Percentiles rank a stretch among this genome's conserved stretches.
These are phyloP conservation scores for Porites australiensis DNA, from an alignment of 64 coral and sea anemone species.

Conservation along the genomic window DNA sequence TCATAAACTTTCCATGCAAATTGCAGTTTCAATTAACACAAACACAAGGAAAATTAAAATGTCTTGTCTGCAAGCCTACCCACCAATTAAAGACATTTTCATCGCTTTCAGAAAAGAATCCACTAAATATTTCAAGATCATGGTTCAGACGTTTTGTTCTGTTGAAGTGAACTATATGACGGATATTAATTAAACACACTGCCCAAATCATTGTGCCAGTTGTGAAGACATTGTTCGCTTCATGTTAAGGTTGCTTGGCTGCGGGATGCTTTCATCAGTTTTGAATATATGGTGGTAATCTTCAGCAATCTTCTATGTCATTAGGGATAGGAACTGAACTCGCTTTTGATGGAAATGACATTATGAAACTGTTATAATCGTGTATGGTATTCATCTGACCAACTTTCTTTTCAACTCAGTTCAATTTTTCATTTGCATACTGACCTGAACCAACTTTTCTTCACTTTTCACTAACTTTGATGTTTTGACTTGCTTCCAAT, in stretches of 20 bases:
- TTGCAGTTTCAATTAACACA: slow-evolving; percentile 6
- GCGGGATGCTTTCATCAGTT: not conserved
- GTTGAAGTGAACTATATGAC: not conserved
- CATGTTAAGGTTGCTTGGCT: not conserved
- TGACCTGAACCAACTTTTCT: no score
- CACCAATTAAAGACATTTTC: slow-evolving; percentile 1
- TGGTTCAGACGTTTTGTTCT: not conserved
- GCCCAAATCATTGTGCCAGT: not conserved
- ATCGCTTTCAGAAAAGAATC: not conserved
- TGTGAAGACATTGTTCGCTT: not conserved
- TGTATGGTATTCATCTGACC: no score
- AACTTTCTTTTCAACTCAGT: no score
- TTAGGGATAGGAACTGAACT: no score
- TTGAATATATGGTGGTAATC: not conserved
- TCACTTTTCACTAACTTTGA: no score
- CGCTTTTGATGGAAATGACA: not conserved
- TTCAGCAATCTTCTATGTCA: not conserved
- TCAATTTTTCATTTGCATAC: no score
- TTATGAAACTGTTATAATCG: no score
- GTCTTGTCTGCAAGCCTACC: not conserved
- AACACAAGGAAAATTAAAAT: slow-evolving; percentile 31
- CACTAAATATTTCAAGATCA: not conserved
- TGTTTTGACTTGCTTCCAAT: no score
- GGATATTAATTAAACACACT: not conserved
- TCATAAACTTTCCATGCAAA: not conserved